Base-by-base conservation (phyloP, 92 coral and sea anemone genomes). In the Montipora capitata region DNA sequence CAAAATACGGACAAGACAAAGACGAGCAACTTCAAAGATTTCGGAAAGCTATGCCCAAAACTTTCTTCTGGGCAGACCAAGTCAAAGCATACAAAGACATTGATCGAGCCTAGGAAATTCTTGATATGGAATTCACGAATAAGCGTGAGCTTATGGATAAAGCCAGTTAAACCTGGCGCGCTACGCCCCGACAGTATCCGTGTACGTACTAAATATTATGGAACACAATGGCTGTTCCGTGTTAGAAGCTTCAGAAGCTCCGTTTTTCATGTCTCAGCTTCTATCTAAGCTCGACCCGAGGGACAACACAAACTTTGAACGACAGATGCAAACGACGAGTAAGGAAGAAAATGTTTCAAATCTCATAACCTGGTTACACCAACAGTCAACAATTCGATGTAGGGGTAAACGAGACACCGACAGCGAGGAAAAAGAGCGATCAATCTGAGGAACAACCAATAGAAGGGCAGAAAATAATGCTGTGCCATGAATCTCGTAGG, bases 401-500 rank as follows among this genome's bases (percentile, higher is more conserved):
- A 40, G 89, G 27, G 93, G 93, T 12, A 88, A 86, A 43, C 54
- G 40, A 86, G 78, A 48, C 41, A 57, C 38, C 15, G 79, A 54
- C 40, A 40, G 1, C 1, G 62, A 76, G 2, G 75, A 76, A 39
- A 63, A 51, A 12, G 89, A 74, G 13, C 40, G 76, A 10, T 38
- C 38, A 48, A 43, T 48, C 27, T 58, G 89, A 67, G 16, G 62
- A 68, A 38, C 13, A 14, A 5, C 61, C 86, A 10, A 3, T 3
- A 48, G 58, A 80, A 57, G 92, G 49, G 15, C 27, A 85, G 72
- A 7, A 58, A 79, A 10, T 80, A 81, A 27, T 42, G 80, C 38
- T 76, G 86, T 20, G 86, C 91, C 17, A 93, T 90, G 94, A 90
- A 93, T 75, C 87, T 93, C 7, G 92, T 94, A 4, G 90, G 94